Percentiles rank a stretch among this genome's conserved stretches.
phyloP scores from a whole-genome alignment of 2,888 invertebrate species.

The Fabriciana adippe region DNA sequence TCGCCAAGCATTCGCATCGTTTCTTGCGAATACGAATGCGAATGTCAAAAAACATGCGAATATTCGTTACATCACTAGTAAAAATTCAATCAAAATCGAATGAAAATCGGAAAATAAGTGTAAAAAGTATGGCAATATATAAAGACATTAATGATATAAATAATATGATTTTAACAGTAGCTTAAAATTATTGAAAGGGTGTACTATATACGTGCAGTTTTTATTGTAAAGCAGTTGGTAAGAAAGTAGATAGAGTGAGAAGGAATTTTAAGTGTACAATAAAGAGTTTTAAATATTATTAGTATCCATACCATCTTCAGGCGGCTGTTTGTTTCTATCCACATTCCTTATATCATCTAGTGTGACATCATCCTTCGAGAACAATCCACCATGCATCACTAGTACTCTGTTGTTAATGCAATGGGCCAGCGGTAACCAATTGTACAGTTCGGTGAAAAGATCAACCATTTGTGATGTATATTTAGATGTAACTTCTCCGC shows the following conservation, averaged over 20 bases:
- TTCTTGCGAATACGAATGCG: too few species aligned
- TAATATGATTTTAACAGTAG: too few species aligned
- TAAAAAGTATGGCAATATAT: too few species aligned
- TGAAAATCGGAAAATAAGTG: too few species aligned
- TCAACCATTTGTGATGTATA: constrained; percentile 97
- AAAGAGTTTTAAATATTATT: too few species aligned
- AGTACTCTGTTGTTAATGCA: constrained; percentile 91
- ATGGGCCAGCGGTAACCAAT: constrained; percentile 97
- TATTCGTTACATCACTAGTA: too few species aligned
- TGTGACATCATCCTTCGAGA: constrained; percentile 96
- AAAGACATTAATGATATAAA: too few species aligned
- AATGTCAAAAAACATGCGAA: too few species aligned
- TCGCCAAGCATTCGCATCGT: too few species aligned
- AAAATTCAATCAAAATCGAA: too few species aligned
- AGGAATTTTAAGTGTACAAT: neutral
- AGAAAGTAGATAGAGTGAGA: neutral
- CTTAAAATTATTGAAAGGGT: too few species aligned
- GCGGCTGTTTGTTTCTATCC: constrained; percentile 97
- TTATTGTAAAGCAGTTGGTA: neutral
- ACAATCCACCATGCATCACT: constrained; percentile 99
- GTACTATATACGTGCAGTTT: too few species aligned
- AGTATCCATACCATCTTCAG: constrained; percentile 89
- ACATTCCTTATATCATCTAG: constrained; percentile 94
- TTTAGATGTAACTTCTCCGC: constrained; percentile 98
- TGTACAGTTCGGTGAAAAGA: constrained; percentile 99